Conservation (phyloP, 2,888 invertebrate species). For the Nomada fabriciana region DNA sequence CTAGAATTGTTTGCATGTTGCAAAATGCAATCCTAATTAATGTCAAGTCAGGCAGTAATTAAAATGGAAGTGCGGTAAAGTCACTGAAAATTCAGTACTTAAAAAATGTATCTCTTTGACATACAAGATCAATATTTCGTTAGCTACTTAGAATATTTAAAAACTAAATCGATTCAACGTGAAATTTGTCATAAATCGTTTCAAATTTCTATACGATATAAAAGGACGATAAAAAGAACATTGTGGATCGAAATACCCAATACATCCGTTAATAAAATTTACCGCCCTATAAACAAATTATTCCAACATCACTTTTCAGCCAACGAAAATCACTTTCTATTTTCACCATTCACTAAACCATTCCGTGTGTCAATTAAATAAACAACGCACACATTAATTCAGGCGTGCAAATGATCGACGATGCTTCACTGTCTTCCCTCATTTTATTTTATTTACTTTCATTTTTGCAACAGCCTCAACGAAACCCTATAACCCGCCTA, state of each 20-base stretch:
- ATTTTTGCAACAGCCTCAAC: too few species aligned
- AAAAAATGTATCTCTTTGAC: too few species aligned
- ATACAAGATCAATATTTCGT: too few species aligned
- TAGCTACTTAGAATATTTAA: not conserved
- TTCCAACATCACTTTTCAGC: too few species aligned
- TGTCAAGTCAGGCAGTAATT: not conserved
- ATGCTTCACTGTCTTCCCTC: not conserved
- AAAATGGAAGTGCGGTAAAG: not conserved
- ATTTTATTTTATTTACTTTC: not conserved
- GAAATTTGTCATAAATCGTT: not conserved
- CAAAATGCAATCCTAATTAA: not conserved
- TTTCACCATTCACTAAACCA: too few species aligned
- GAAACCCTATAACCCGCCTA: not conserved
- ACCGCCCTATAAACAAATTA: too few species aligned
- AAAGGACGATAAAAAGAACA: not conserved
- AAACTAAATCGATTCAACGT: not conserved
- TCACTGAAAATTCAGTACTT: too few species aligned
- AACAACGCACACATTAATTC: not conserved
- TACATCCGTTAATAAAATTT: too few species aligned
- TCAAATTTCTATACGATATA: not conserved
- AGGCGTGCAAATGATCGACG: not conserved
- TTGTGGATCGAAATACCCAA: too few species aligned
- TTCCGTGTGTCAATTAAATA: not conserved
- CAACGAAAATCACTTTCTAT: too few species aligned
- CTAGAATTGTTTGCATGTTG: not conserved